Percentiles rank a stretch among this genome's conserved stretches.
Evolutionary conservation across 2,797 vertebrate genomes (phyloP).

Genomic region (Coranthus polyacanthus): DNA sequence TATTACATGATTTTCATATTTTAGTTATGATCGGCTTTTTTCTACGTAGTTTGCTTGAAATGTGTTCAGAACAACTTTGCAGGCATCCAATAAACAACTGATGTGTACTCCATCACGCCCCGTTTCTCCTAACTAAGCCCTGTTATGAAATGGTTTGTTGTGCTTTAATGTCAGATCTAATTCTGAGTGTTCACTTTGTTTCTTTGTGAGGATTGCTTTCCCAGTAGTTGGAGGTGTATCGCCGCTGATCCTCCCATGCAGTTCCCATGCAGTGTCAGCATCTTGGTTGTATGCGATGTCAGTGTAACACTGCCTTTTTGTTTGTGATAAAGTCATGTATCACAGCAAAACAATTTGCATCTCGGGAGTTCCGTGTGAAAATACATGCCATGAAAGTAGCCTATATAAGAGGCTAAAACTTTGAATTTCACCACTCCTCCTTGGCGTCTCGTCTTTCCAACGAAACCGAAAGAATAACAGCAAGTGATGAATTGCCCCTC

Average conservation of each 20-base stretch:
- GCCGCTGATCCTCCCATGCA: conserved; percentile 18
- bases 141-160: not conserved
- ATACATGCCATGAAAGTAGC: not conserved
- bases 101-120: not conserved
- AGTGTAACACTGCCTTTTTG: not conserved
- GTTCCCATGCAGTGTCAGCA: conserved; percentile 6
- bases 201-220: conserved; percentile 12
- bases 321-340: not conserved
- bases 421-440: not conserved
- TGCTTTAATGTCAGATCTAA: conserved; percentile 4
- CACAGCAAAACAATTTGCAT: not conserved
- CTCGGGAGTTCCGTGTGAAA: not conserved
- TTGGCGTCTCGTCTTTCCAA: conserved; percentile 11
- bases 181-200: not conserved
- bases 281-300: not conserved
- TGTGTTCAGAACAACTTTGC: conserved; percentile 42
- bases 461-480: conserved; percentile 75
- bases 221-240: conserved; percentile 3
- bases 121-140: not conserved
- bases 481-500: conserved; percentile 75
- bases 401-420: not conserved
- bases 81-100: conserved; percentile 46
- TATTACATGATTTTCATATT: not conserved
- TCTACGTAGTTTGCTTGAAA: conserved; percentile 28
- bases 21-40: conserved; percentile 8